Evolutionary conservation across 2,113 vertebrate species (phyloP).

Genomic region (Caracal caracal): DNA sequence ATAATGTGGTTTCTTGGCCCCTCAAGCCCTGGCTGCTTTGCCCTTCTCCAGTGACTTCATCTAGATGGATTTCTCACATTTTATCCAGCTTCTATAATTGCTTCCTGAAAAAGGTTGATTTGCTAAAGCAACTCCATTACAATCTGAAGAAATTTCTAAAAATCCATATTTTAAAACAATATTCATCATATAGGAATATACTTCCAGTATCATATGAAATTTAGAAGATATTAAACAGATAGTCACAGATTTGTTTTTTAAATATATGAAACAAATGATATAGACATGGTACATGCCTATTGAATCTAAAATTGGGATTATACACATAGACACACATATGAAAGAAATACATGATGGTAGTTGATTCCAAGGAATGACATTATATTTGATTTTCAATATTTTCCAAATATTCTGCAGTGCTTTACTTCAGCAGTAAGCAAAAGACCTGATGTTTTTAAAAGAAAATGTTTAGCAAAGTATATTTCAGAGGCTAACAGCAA

Average conservation of each 20-base stretch:
- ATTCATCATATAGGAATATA: neutral
- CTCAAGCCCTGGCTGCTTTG: neutral
- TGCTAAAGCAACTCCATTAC: neutral
- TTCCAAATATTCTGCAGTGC: neutral
- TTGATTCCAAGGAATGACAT: neutral
- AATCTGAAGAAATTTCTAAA: neutral
- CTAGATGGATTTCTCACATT: neutral
- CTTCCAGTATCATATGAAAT: neutral
- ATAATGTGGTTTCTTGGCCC: neutral
- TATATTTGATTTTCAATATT: neutral
- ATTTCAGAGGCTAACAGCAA: neutral
- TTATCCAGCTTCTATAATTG: neutral
- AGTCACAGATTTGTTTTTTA: neutral
- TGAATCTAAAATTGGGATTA: neutral
- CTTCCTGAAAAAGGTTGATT: neutral
- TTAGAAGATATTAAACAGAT: neutral
- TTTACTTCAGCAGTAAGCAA: slow-evolving; percentile 2
- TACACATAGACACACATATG: neutral
- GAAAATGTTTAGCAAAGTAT: neutral
- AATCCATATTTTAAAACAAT: neutral
- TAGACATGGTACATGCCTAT: neutral
- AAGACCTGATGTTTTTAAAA: neutral
- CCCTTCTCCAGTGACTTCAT: neutral
- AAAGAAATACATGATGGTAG: neutral
- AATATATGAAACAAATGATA: neutral